These are phyloP conservation scores for Forbesichthys papilliferus DNA, from an alignment of 2,113 vertebrate species.

Conservation along the genomic window DNA sequence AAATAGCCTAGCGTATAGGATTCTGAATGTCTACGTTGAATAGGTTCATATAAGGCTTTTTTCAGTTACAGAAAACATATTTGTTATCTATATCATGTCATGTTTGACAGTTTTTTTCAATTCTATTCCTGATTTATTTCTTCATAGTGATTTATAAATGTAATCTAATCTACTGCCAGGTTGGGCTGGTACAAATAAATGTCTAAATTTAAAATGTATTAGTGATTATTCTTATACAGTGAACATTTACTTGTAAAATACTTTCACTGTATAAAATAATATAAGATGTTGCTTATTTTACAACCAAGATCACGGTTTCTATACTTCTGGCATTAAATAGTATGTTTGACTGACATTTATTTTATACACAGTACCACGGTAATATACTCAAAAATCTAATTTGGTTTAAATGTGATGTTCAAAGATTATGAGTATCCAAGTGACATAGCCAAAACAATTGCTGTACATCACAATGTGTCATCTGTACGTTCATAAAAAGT, in stretches of 20 bases:
- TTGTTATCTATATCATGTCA: too few species aligned
- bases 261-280: constrained; percentile 37
- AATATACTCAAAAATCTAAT: constrained; percentile 17
- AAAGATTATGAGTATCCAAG: neutral
- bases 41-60: too few species aligned
- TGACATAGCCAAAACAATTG: constrained; percentile 20
- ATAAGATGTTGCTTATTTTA: constrained; percentile 41
- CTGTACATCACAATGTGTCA: constrained; percentile 37
- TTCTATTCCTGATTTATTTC: too few species aligned
- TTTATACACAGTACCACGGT: constrained; percentile 5
- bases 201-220: constrained; percentile 34
- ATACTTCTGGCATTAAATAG: neutral
- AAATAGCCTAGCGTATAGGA: too few species aligned
- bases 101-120: too few species aligned
- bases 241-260: constrained; percentile 52
- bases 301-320: constrained; percentile 34
- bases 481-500: constrained; percentile 4
- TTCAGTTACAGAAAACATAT: too few species aligned
- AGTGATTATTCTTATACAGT: constrained; percentile 18
- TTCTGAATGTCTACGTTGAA: too few species aligned
- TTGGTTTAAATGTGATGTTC: neutral
- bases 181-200: constrained; percentile 25
- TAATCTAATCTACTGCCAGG: too few species aligned
- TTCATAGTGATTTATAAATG: too few species aligned
- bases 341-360: neutral